Evolutionary conservation across 2,888 invertebrate species (phyloP).

Genomic region (Ariolimax columbianus): DNA sequence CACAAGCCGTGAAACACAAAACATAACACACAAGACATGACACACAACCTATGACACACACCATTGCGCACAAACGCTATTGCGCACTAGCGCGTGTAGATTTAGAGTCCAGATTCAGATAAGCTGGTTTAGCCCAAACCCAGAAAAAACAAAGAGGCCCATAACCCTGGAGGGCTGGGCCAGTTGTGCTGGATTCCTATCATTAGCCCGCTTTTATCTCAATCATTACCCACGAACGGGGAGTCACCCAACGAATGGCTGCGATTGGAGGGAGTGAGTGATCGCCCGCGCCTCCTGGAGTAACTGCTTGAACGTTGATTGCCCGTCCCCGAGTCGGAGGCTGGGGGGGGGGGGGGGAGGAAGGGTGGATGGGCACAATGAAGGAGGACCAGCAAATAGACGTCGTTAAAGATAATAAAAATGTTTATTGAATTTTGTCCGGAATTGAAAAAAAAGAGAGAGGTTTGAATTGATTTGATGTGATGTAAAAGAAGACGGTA

Average conservation of each 20-base stretch:
- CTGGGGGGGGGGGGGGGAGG: neutral
- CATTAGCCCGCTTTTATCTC: constrained; percentile 32
- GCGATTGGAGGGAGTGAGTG: constrained; percentile 20
- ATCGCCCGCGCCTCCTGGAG: neutral
- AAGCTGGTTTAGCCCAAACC: constrained; percentile 2
- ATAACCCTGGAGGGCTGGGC: constrained; percentile 1
- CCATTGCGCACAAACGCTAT: too few relatives aligned
- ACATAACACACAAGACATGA: too few relatives aligned
- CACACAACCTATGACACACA: too few relatives aligned
- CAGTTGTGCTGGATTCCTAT: constrained; percentile 25
- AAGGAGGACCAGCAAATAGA: neutral
- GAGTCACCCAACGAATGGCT: constrained; percentile 34
- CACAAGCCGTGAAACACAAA: too few relatives aligned
- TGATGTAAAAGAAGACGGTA: neutral
- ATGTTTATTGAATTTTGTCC: neutral
- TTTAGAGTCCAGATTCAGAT: neutral
- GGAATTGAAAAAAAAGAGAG: neutral
- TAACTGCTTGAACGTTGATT: constrained; percentile 17
- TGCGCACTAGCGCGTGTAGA: neutral
- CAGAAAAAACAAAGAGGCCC: constrained; percentile 2
- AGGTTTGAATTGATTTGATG: neutral
- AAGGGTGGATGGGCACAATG: neutral
- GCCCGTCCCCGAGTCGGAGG: neutral
- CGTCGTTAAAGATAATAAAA: constrained; percentile 3
- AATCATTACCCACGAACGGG: constrained; percentile 39